Percentiles rank a stretch among this genome's conserved stretches.
These are phyloP conservation scores for Caenorhabditis briggsae DNA, from an alignment of 1,140 invertebrate genomes.

Conservation along the genomic window DNA sequence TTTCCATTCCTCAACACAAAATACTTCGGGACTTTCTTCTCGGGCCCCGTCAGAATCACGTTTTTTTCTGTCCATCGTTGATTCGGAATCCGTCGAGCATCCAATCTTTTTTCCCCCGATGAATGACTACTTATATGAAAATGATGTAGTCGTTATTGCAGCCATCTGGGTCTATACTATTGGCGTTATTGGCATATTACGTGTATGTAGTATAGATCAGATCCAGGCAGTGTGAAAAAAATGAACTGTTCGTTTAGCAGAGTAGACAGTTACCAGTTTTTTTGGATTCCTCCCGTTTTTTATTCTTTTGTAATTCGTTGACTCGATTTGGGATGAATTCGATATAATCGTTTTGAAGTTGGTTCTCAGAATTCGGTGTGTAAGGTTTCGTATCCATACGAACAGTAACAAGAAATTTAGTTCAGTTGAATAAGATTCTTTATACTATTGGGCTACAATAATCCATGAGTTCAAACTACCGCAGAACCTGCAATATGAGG, in stretches of 20 bases:
- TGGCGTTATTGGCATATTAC: neutral
- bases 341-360: neutral
- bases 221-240: neutral
- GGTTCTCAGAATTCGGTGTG: neutral
- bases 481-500: too few relatives aligned
- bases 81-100: neutral
- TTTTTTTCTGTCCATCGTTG: neutral
- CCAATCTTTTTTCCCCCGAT: neutral
- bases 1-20: too few relatives aligned
- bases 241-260: neutral
- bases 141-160: conserved; percentile 17
- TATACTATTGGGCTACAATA: too few relatives aligned
- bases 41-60: conserved; percentile 8
- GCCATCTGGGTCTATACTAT: neutral
- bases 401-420: too few relatives aligned
- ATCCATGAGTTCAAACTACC: too few relatives aligned
- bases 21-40: conserved; percentile 14
- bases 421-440: too few relatives aligned
- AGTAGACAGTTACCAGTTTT: conserved; percentile 6
- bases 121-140: conserved; percentile 13
- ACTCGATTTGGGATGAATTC: conserved; percentile 40
- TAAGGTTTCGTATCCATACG: too few relatives aligned
- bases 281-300: neutral
- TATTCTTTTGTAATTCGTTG: conserved; percentile 1
- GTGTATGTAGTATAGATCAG: neutral